Percentiles rank a stretch among this genome's conserved stretches.
Evolutionary conservation across 2,797 vertebrate genomes (phyloP).

Genomic region (Oryzias sinensis): DNA sequence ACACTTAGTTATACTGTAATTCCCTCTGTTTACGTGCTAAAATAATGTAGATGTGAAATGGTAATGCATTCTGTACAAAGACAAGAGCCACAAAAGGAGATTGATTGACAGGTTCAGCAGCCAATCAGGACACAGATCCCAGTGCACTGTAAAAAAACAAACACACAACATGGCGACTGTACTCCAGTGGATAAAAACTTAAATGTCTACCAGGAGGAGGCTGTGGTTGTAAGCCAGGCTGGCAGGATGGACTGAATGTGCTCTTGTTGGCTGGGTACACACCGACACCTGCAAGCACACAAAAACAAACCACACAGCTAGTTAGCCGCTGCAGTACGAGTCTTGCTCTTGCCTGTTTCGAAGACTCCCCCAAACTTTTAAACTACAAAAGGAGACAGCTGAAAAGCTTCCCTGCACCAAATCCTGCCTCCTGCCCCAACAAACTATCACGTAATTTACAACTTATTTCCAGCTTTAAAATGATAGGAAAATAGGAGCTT

Average conservation of each 20-base stretch:
- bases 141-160: too few species aligned
- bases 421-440: conserved; percentile 44
- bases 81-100: too few species aligned
- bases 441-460: conserved; percentile 49
- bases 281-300: conserved; percentile 81
- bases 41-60: too few species aligned
- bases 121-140: too few species aligned
- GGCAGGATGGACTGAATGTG: conserved; percentile 90
- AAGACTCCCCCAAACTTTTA: conserved; percentile 40
- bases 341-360: conserved; percentile 38
- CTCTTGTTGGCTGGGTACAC: conserved; percentile 91
- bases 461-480: conserved; percentile 32
- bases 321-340: conserved; percentile 33
- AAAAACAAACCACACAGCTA: conserved; percentile 20
- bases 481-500: conserved; percentile 12
- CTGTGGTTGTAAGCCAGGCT: conserved; percentile 94
- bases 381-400: conserved; percentile 43
- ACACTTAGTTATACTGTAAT: too few species aligned
- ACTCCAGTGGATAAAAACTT: not conserved
- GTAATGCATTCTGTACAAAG: too few species aligned
- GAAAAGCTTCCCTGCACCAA: conserved; percentile 49
- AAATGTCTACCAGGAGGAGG: conserved; percentile 87
- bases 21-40: too few species aligned
- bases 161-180: too few species aligned
- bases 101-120: too few species aligned